Evolutionary conservation across 2,888 invertebrate genomes (phyloP), one percentile per base, ranked within the genome.

Genomic region (Lycia hirtaria): DNA sequence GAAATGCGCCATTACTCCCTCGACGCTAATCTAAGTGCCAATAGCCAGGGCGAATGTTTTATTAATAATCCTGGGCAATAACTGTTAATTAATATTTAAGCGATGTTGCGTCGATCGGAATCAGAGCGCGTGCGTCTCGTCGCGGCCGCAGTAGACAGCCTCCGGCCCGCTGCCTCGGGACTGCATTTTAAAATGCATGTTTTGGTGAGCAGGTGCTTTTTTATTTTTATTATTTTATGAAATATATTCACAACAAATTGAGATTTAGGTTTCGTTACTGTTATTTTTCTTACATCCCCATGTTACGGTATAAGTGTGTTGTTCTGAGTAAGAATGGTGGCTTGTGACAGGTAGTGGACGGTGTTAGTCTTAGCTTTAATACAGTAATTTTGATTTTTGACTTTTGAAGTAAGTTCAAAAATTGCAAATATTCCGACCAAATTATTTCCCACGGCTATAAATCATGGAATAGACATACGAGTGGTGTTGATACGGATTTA

Each of bases 1-100:
- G 90, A 91, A 92, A 92, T 90, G 91, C 90, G 91, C 90, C 90
- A 90, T 92, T 88, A 89, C 92, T 89, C 92, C 91, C 92, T 90
- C 92, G 79, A 73, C 87, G 87, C 80, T 92, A 91, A 92, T 92
- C 92, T 92, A 90, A 91, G 88, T 90, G 91, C 91, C 90, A 89
- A 92, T 92, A 92, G 89, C 83, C 83, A 87, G 90, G 88, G 88
- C 85, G 85, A 86, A 88, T 90, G 90, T 89, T 89, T 92, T 91
- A 87, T 89, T 89, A 89, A 87, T 90, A 91, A 90, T 88, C 85
- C 78, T 75, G 72, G 68, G 80, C 85, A 82, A 86, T 87, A 87
- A 85, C 81, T 78, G 85, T 87, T 92, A 89, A 90, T 90, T 88
- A 84, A 85, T 90, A 90, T 92, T 92, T 89, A 91, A 88, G 82